Percentiles rank a stretch among this genome's conserved stretches.
phyloP scores from a whole-genome alignment of 2,888 invertebrate genomes.

The Blastobasis lacticolella region DNA sequence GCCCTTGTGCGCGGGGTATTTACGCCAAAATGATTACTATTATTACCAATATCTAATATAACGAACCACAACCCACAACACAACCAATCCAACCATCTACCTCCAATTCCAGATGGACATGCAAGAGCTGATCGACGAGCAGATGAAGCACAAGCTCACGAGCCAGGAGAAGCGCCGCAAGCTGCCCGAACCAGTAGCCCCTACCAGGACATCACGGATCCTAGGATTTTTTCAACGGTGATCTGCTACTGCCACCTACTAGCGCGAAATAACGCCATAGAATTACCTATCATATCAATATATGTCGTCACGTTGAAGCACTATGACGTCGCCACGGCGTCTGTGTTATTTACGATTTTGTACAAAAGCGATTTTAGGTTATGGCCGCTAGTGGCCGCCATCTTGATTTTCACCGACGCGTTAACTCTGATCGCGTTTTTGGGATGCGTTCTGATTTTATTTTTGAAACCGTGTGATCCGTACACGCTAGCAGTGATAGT shows the following conservation, averaged over 20 bases:
- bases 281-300: conserved; percentile 39
- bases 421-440: conserved; percentile 30
- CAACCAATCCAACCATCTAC: background rate
- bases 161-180: conserved; percentile 74
- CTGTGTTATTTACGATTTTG: conserved; percentile 37
- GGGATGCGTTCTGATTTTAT: conserved; percentile 41
- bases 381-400: conserved; percentile 34
- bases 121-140: conserved; percentile 93
- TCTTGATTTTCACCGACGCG: conserved; percentile 35
- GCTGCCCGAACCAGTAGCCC: conserved; percentile 53
- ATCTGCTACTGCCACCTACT: conserved; percentile 51
- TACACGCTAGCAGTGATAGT: conserved; percentile 60
- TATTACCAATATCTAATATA: background rate
- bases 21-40: background rate
- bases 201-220: conserved; percentile 50
- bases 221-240: conserved; percentile 72
- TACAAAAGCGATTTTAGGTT: conserved; percentile 27
- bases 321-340: conserved; percentile 34
- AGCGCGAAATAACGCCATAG: conserved; percentile 42
- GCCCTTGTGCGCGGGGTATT: no score
- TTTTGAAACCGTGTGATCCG: conserved; percentile 52
- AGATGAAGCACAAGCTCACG: conserved; percentile 89
- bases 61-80: background rate
- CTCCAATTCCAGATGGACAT: conserved; percentile 87
- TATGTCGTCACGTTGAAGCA: conserved; percentile 42